Conservation (phyloP, 2,113 vertebrate species). For the Pteruthius melanotis region DNA sequence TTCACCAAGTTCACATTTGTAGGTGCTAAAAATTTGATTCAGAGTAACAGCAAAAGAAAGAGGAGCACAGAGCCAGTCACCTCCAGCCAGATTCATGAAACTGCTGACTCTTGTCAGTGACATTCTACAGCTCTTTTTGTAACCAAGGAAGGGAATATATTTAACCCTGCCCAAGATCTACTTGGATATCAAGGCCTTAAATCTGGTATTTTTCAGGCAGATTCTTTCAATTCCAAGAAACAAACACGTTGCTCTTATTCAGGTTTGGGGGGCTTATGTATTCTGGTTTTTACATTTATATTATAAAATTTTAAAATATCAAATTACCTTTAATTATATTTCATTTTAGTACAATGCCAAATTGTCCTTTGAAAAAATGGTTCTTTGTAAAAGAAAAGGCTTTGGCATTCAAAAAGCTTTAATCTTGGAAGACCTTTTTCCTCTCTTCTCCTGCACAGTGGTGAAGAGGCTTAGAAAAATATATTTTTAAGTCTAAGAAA, state of each 20-base stretch:
- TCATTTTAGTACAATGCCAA: not conserved
- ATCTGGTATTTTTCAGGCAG: not conserved
- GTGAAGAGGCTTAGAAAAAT: not conserved
- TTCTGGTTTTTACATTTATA: not conserved
- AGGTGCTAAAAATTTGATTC: not conserved
- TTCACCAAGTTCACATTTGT: not conserved
- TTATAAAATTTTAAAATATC: not conserved
- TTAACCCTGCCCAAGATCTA: not conserved
- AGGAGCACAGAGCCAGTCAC: not conserved
- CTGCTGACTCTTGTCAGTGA: not conserved
- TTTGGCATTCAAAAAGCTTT: not conserved
- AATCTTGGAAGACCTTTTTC: not conserved
- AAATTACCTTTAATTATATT: not conserved
- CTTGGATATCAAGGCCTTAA: not conserved
- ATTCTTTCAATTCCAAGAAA: not conserved
- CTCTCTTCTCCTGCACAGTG: not conserved
- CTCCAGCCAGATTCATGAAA: not conserved
- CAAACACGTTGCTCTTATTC: rapidly evolving
- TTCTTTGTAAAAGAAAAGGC: not conserved
- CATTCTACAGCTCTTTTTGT: not conserved
- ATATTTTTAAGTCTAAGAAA: not conserved
- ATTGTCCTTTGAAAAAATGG: not conserved
- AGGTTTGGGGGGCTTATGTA: rapidly evolving
- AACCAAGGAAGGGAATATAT: not conserved
- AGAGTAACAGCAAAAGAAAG: not conserved